Evolutionary conservation across 2,797 vertebrate species (phyloP).

Genomic region (Gobio occitaniae): DNA sequence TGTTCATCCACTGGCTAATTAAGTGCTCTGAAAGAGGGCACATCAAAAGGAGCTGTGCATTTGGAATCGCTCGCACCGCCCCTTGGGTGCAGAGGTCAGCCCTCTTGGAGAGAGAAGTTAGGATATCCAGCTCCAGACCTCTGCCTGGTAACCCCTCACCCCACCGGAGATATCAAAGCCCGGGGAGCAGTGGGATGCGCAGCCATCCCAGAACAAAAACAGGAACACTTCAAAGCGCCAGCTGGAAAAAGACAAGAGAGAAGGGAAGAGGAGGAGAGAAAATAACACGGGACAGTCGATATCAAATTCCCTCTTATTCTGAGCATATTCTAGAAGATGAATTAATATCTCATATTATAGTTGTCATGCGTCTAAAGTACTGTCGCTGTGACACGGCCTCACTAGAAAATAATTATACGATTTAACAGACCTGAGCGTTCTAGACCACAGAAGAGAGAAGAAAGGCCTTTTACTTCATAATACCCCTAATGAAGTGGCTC

Average conservation of each 20-base stretch:
- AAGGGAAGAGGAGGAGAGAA: conserved; percentile 29
- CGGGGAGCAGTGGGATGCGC: conserved; percentile 74
- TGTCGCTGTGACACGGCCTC: conserved; percentile 88
- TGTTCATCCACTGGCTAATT: conserved; percentile 85
- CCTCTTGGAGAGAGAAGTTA: conserved; percentile 78
- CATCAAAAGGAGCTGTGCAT: conserved; percentile 80
- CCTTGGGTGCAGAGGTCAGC: conserved; percentile 80
- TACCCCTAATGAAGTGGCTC: conserved; percentile 97
- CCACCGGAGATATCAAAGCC: conserved; percentile 79
- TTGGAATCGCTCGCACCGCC: conserved; percentile 73
- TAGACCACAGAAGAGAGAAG: conserved; percentile 89
- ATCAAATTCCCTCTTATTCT: conserved; percentile 81
- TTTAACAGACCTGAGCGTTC: conserved; percentile 97
- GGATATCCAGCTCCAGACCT: conserved; percentile 78
- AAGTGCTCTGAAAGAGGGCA: conserved; percentile 79
- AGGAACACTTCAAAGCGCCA: conserved; percentile 79
- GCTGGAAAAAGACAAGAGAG: conserved; percentile 76
- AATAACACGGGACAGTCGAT: conserved; percentile 75
- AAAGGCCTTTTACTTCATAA: conserved; percentile 91
- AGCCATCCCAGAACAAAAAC: conserved; percentile 80
- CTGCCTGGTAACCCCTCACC: conserved; percentile 82
- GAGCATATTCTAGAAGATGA: conserved; percentile 82
- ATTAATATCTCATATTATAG: conserved; percentile 87
- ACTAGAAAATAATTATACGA: conserved; percentile 95
- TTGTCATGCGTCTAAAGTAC: conserved; percentile 91